phyloP scores from a whole-genome alignment of 2,113 vertebrate genomes.

The Hucho hucho region DNA sequence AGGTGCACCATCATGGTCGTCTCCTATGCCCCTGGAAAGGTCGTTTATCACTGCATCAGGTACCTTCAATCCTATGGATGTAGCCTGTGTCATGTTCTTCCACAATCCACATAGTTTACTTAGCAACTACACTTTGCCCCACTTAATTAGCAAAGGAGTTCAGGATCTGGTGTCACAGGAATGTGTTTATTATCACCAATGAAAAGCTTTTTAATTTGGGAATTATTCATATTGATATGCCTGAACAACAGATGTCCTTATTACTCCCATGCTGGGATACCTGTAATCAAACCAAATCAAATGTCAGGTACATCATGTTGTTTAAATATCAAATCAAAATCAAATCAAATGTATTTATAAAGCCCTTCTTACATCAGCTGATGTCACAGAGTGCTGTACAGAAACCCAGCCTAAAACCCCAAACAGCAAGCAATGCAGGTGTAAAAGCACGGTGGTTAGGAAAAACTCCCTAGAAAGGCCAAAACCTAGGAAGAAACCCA shows the following conservation, averaged over 20 bases:
- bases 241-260: neutral
- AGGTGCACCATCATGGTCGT: constrained; percentile 38
- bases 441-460: no score
- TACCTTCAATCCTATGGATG: neutral
- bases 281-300: neutral
- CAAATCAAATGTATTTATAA: no score
- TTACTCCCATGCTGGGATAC: neutral
- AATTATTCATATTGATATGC: neutral
- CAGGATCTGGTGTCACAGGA: neutral
- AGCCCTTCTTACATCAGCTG: no score
- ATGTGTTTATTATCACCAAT: neutral
- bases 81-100: neutral
- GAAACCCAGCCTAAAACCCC: no score
- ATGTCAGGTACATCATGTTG: no score
- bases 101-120: neutral
- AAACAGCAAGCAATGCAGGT: no score
- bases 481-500: no score
- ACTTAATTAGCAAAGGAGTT: neutral
- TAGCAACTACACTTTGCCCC: neutral
- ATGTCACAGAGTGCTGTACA: no score
- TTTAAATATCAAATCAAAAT: neutral
- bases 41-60: constrained; percentile 22
- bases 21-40: constrained; percentile 25
- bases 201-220: neutral
- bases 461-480: no score